Evolutionary conservation across 2,113 vertebrate species (phyloP).

Genomic region (Labeo catla): DNA sequence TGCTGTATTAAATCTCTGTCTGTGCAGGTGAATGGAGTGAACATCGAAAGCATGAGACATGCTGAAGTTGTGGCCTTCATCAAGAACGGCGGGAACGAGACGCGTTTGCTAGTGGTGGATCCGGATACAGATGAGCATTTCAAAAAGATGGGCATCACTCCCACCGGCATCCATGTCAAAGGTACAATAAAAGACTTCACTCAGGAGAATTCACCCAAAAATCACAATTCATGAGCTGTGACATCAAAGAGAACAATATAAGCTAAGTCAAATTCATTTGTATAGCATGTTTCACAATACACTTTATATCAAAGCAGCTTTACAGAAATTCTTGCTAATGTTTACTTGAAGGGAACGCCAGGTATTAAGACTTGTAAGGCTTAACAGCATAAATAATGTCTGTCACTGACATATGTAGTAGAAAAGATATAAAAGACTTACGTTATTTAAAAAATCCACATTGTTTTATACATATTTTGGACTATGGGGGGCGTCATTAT

Average conservation of each 20-base stretch:
- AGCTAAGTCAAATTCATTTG: too few relatives aligned
- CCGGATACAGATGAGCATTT: conserved; percentile 88
- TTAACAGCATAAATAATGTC: too few relatives aligned
- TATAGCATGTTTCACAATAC: neutral
- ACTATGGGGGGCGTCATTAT: too few relatives aligned
- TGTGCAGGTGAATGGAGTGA: conserved; percentile 89
- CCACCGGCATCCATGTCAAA: conserved; percentile 82
- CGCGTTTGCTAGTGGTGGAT: conserved; percentile 90
- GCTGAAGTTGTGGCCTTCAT: conserved; percentile 92
- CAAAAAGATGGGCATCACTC: conserved; percentile 85
- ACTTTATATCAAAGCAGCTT: neutral
- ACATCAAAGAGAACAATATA: too few relatives aligned
- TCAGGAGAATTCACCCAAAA: neutral
- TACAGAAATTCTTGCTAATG: too few relatives aligned
- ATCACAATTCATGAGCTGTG: neutral
- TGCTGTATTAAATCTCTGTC: neutral
- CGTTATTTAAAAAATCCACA: too few relatives aligned
- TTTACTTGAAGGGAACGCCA: too few relatives aligned
- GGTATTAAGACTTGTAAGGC: too few relatives aligned
- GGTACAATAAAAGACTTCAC: conserved; percentile 69
- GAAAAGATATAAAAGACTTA: too few relatives aligned
- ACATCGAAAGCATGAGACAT: conserved; percentile 90
- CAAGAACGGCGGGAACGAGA: conserved; percentile 84
- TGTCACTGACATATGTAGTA: too few relatives aligned
- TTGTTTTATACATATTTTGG: too few relatives aligned